Base-by-base conservation (phyloP, 2,113 vertebrate species). In the Reinhardtius hippoglossoides region DNA sequence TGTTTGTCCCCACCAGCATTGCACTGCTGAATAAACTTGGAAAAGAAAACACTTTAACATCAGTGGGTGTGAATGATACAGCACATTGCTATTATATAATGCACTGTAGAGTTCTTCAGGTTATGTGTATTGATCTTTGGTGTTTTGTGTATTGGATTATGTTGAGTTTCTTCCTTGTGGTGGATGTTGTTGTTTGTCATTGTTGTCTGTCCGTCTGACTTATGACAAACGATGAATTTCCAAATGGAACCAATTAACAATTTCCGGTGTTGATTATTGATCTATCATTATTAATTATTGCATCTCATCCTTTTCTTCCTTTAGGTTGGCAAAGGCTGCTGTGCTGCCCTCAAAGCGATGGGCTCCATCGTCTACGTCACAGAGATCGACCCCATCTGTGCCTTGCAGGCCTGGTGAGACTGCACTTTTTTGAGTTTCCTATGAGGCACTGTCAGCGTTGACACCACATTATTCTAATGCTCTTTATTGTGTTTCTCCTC, bases 301-400 rank as follows among this genome's bases (percentile, higher is more conserved):
- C 27, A 4, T 37, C 21, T 61, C 24, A 2, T 21, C 18, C 55
- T 1, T 46, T 0, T 35, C 31, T 0, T 52, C 37, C 21, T 21
- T 23, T 90, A 99, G 98, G 98, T 99, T 2, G 98, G 98, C 0
- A 99, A 99, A 87, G 98, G 98, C 58, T 99, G 98, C 92, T 97
- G 96, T 5, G 97, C 97, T 5, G 98, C 98, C 20, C 93, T 99
- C 44, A 99, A 98, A 91, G 98, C 97, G 27, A 99, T 99, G 98
- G 98, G 97, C 80, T 97, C 97, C 91, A 97, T 99, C 24, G 97
- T 99, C 23, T 99, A 98, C 13, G 98, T 99, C 67, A 99, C 98
- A 3, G 98, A 99, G 93, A 99, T 99, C 5, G 98, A 99, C 70
- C 98, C 98, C 14, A 99, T 99, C 93, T 99, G 98, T 55, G 98